Conservation (phyloP, 2,888 invertebrate species). For the Cremastobaeus sp. region DNA sequence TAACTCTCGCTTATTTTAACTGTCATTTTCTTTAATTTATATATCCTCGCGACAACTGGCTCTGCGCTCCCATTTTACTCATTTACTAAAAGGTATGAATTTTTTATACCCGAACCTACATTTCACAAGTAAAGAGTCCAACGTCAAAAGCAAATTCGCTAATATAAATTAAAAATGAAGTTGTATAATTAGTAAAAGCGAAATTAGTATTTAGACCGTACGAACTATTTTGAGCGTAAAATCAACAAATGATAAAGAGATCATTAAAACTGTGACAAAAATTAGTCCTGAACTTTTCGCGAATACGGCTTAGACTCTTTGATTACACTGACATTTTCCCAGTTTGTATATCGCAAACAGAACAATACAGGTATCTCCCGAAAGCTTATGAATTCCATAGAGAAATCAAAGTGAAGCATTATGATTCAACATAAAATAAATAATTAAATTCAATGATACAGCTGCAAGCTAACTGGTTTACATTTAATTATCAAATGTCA, state of each 20-base stretch:
- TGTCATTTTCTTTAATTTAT: constrained; percentile 49
- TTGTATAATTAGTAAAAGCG: constrained; percentile 9
- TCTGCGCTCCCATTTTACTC: constrained; percentile 10
- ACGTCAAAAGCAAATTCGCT: constrained; percentile 6
- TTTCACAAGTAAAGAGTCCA: constrained; percentile 8
- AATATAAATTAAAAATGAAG: constrained; percentile 20
- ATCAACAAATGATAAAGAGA: no score
- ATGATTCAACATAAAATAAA: constrained; percentile 25
- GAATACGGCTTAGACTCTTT: constrained; percentile 2
- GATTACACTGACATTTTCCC: constrained; percentile 30
- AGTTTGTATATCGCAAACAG: no score
- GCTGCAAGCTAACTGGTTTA: neutral
- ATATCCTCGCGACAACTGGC: constrained; percentile 18
- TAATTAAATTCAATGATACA: constrained; percentile 25
- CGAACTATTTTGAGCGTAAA: no score
- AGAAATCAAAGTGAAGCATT: constrained; percentile 28
- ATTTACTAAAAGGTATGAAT: constrained; percentile 35
- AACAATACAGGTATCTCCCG: no score
- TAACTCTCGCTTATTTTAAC: constrained; percentile 40
- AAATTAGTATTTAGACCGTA: constrained; percentile 15
- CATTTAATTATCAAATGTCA: no score
- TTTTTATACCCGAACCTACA: constrained; percentile 16
- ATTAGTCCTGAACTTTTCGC: constrained; percentile 1
- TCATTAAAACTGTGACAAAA: constrained; percentile 9
- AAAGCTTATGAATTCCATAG: constrained; percentile 29